Evolutionary conservation across 2,113 vertebrate species (phyloP), one percentile per base, ranked within the genome.

Genomic region (Alces alces): DNA sequence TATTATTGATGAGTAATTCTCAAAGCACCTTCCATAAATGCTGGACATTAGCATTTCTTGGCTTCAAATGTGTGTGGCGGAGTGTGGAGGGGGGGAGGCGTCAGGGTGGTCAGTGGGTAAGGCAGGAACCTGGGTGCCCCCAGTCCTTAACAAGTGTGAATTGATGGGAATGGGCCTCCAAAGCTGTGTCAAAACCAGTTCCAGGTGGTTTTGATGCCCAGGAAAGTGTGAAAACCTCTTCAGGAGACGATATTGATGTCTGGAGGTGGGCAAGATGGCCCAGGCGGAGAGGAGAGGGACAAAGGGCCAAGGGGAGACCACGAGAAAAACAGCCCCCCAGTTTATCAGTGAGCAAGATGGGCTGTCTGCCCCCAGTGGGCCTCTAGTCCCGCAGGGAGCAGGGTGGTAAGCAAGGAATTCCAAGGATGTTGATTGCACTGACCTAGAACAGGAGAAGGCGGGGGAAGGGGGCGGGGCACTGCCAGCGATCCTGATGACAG

Each of bases 381-480:
- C 80, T 39, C 43, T 52, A 15, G 14, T 60, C 45, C 58, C 3
- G 5, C 0, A 3, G 27, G 14, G n/a, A 43, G 50, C 58, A 28
- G 25, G 43, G 45, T 13, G 2, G n/a, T 9, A 27, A 25, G 23
- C 17, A 13, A 19, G 23, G 4, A 16, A 33, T 47, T 10, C 19
- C 61, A 50, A 21, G 14, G n/a, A 10, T 5, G 14, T 5, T 2
- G 15, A 7, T 10, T 11, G 6, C 58, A 23, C 64, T 21, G 64
- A 36, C 16, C 16, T 19, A 10, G 16, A 19, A 66, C n/a, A 21
- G 33, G 64, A 70, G n/a, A 36, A 0, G 0, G 19, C 0, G 9
- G n/a, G 66, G n/a, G 66, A 1, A 1, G 57, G 36, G 47, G 30
- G 5, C 0, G 4, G 25, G 1, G 39, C n/a, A 70, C 47, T 13